phyloP scores from a whole-genome alignment of 2,888 invertebrate species.

The Chouioia cunea region DNA sequence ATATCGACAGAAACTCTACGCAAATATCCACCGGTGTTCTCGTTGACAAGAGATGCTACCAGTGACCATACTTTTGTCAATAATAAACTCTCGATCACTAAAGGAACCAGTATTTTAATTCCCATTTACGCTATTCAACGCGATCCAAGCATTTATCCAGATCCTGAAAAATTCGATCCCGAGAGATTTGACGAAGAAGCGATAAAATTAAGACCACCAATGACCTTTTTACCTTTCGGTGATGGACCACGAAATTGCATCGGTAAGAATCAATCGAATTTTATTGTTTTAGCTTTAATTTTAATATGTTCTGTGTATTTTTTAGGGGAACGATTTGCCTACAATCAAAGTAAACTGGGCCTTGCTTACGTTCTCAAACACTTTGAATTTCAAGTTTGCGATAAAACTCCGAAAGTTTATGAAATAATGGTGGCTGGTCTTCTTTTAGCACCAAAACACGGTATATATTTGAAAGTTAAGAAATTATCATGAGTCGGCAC shows the following conservation, averaged over 20 bases:
- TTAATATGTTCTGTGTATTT: neutral
- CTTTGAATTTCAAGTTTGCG: constrained; percentile 58
- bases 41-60: constrained; percentile 56
- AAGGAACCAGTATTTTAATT: constrained; percentile 37
- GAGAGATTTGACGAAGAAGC: constrained; percentile 52
- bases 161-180: constrained; percentile 54
- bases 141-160: constrained; percentile 47
- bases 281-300: no score
- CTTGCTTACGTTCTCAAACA: constrained; percentile 56
- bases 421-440: constrained; percentile 45
- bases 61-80: constrained; percentile 34
- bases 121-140: constrained; percentile 48
- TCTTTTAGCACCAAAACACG: constrained; percentile 48
- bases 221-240: constrained; percentile 52
- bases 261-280: constrained; percentile 33
- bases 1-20: constrained; percentile 62
- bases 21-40: constrained; percentile 55
- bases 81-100: neutral
- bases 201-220: constrained; percentile 45
- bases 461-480: constrained; percentile 53
- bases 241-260: constrained; percentile 54
- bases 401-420: constrained; percentile 51
- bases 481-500: constrained; percentile 20
- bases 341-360: constrained; percentile 59
- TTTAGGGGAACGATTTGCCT: constrained; percentile 50